phyloP scores from a whole-genome alignment of 2,113 vertebrate genomes.

The Oncorhynchus clarkii region DNA sequence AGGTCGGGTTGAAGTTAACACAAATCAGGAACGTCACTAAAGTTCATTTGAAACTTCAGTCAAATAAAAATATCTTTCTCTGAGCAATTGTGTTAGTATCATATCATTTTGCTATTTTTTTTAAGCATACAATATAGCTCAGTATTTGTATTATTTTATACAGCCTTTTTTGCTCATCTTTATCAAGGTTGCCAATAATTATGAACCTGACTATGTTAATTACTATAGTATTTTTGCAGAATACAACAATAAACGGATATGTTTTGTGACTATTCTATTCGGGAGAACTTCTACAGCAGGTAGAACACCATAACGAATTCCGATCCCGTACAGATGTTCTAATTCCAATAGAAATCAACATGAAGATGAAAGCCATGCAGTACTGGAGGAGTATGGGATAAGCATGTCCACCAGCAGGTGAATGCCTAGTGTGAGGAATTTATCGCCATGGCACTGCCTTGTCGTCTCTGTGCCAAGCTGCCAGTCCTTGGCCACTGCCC shows the following conservation, averaged over 20 bases:
- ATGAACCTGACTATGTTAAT: too few relatives aligned
- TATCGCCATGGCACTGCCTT: slow-evolving; percentile 38
- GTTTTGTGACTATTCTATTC: background rate
- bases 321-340: background rate
- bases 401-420: slow-evolving; percentile 41
- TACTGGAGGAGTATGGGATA: slow-evolving; percentile 15
- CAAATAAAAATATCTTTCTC: background rate
- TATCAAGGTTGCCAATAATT: too few relatives aligned
- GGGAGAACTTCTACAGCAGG: background rate
- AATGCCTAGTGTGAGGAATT: slow-evolving; percentile 51
- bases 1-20: background rate
- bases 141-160: too few relatives aligned
- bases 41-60: background rate
- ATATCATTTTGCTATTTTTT: too few relatives aligned
- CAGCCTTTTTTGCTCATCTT: too few relatives aligned
- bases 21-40: background rate
- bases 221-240: background rate
- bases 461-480: slow-evolving; percentile 42
- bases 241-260: background rate
- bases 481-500: slow-evolving; percentile 49
- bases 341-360: background rate
- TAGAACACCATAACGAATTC: background rate
- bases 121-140: too few relatives aligned
- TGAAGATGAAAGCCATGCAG: background rate
- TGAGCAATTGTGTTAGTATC: too few relatives aligned